Conservation (phyloP, 30 jellyfish, hydroid and myxozoan species). For the Aurelia aurita region DNA sequence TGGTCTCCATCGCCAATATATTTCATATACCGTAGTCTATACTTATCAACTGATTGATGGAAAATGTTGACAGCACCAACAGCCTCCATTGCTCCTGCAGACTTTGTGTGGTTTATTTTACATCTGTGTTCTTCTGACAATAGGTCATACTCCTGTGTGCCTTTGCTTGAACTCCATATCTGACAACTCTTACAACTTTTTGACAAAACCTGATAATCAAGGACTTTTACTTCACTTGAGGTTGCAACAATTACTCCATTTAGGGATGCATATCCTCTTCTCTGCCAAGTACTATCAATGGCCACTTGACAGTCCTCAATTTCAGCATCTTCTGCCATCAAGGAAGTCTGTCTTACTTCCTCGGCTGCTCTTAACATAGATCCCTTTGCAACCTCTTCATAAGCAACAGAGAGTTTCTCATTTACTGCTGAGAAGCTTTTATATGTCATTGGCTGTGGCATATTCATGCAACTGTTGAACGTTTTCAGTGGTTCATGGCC, state of each 20-base stretch:
- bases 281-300: background rate
- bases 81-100: conserved; percentile 1
- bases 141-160: too few relatives aligned
- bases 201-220: too few relatives aligned
- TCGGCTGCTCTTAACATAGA: background rate
- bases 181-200: too few relatives aligned
- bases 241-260: conserved; percentile 7
- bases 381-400: background rate
- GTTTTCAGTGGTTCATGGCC: background rate
- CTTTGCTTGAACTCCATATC: too few relatives aligned
- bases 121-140: background rate
- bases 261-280: too few relatives aligned
- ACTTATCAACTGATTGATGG: too few relatives aligned
- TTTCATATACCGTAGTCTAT: too few relatives aligned
- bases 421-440: background rate
- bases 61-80: background rate
- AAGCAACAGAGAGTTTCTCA: background rate
- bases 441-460: conserved; percentile 7
- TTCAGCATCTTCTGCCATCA: background rate
- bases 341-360: background rate
- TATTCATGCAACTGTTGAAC: background rate
- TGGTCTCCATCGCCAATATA: too few relatives aligned
- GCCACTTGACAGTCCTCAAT: background rate
- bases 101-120: background rate
- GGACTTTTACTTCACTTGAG: background rate